Conservation (phyloP, 1,140 invertebrate species). For the Psix sp. region DNA sequence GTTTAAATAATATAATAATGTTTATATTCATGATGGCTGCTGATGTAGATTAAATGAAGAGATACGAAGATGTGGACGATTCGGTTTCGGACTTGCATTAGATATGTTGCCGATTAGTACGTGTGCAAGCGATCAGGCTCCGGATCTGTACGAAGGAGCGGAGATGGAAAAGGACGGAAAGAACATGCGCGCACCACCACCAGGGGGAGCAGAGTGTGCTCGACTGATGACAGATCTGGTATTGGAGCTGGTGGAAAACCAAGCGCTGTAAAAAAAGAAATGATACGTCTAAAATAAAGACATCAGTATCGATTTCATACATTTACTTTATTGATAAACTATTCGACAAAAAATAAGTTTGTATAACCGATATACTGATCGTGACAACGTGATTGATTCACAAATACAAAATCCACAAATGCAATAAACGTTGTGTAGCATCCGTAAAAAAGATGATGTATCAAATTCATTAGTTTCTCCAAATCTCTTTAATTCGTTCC, state of each 20-base stretch:
- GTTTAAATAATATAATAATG: too few species aligned
- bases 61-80: constrained; percentile 80
- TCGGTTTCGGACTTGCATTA: constrained; percentile 82
- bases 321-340: constrained; percentile 59
- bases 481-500: constrained; percentile 17
- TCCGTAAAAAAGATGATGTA: constrained; percentile 32
- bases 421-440: constrained; percentile 47
- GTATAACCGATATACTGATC: constrained; percentile 50
- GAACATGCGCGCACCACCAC: constrained; percentile 63
- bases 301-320: constrained; percentile 41
- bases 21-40: constrained; percentile 6
- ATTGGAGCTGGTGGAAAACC: constrained; percentile 70
- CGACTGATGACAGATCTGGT: constrained; percentile 74
- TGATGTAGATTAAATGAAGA: constrained; percentile 79
- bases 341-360: constrained; percentile 47
- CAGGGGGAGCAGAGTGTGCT: constrained; percentile 69
- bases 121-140: constrained; percentile 83
- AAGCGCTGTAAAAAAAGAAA: constrained; percentile 67
- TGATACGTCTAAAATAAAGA: constrained; percentile 6
- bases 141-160: constrained; percentile 81
- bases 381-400: constrained; percentile 38
- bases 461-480: constrained; percentile 23
- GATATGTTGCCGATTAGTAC: constrained; percentile 85
- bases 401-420: constrained; percentile 50
- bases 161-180: constrained; percentile 61